Conservation (phyloP, 2,888 invertebrate species). For the Brachylomia viminalis region DNA sequence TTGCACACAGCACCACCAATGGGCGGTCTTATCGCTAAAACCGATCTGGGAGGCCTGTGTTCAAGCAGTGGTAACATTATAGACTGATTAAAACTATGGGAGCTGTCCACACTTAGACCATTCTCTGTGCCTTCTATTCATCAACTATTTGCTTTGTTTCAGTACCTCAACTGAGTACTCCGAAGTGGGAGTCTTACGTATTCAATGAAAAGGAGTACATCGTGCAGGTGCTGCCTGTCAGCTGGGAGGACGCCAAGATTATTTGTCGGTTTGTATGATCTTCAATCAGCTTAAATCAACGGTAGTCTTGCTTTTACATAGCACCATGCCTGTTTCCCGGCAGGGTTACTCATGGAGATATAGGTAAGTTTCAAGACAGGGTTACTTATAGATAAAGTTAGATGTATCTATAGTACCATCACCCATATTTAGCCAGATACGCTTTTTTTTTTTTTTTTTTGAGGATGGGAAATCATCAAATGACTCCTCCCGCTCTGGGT, state of each 20-base stretch:
- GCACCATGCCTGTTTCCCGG: neutral
- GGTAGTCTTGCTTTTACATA: neutral
- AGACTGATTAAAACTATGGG: too few species aligned
- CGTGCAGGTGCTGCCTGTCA: slow-evolving; percentile 85
- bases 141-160: slow-evolving; percentile 62
- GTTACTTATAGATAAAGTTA: neutral
- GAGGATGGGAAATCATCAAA: too few species aligned
- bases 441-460: too few species aligned
- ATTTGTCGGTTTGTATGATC: slow-evolving; percentile 66
- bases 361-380: too few species aligned
- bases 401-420: too few species aligned
- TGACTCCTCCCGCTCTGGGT: too few species aligned
- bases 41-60: too few species aligned
- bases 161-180: slow-evolving; percentile 79
- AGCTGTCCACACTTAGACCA: too few species aligned
- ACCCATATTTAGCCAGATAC: neutral
- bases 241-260: slow-evolving; percentile 86
- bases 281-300: neutral
- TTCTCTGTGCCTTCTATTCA: neutral
- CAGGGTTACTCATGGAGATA: too few species aligned
- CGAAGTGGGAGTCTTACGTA: slow-evolving; percentile 83
- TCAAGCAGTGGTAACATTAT: too few species aligned
- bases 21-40: too few species aligned
- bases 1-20: too few species aligned
- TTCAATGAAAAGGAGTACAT: slow-evolving; percentile 85